Base-by-base conservation (phyloP, 2,113 vertebrate genomes). In the Gadus chalcogrammus region DNA sequence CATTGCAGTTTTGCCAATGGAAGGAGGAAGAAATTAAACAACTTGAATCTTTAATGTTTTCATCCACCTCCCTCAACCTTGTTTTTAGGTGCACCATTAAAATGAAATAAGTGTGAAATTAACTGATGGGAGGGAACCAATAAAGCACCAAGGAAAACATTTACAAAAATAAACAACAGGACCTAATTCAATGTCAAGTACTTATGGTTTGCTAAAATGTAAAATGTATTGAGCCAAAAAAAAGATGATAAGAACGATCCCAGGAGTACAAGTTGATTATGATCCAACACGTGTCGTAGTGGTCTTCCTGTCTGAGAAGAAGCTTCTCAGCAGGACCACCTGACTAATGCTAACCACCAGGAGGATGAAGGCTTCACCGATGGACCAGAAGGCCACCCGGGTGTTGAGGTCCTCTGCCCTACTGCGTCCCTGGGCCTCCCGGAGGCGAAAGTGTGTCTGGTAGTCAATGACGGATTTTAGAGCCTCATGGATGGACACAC, bases 251-350 rank as follows among this genome's bases (percentile, higher is more conserved):
- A 65, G 63, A 71, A 65, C 22, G 22, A 79, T 70, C 22, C 63
- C 13, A 65, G 31, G 28, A 35, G 17, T 80, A 62, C 77, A 60
- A 65, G 64, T 67, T 18, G 78, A 91, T 95, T 97, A 99, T 0
- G 96, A 99, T 79, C 96, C 97, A 3, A 99, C 93, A 0, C 97
- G 95, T 0, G 97, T 98, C 68, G 95, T 94, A 13, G 97, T 98
- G 87, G 95, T 98, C 93, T 97, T 97, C 89, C 93, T 98, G 92
- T 99, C 97, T 0, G 96, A 98, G 91, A 99, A 99, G 89, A 99
- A 99, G 84, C 97, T 99, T 86, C 97, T 94, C 42, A 99, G 93
- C 67, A 99, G 93, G 42, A 99, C 93, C 0, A 99, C 96, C 88
- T 99, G 97, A 90, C 97, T 98, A 2, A 99, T 93, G 90, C 97